A percentile compares a stretch with the other conserved stretches of the same genome.
phyloP scores from a whole-genome alignment of 1,140 invertebrate genomes.

The Liolophura sinensis region DNA sequence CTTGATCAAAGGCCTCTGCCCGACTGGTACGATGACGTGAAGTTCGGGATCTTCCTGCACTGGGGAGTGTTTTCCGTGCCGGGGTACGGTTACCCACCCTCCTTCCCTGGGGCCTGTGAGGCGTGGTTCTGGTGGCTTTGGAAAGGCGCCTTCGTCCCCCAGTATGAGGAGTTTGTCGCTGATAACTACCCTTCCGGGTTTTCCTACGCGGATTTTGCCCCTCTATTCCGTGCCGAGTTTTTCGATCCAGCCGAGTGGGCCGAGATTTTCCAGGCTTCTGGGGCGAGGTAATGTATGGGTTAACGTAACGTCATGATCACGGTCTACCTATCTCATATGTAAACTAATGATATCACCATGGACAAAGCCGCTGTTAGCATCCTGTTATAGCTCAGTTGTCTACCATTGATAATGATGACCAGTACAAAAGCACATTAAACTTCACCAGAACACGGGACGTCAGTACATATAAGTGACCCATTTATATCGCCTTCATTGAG shows the following conservation, averaged over 20 bases:
- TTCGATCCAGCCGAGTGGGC: slow-evolving; percentile 43
- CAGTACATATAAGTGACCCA: too few relatives aligned
- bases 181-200: slow-evolving; percentile 39
- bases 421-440: too few relatives aligned
- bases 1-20: slow-evolving; percentile 56
- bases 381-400: too few relatives aligned
- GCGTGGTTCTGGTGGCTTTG: slow-evolving; percentile 36
- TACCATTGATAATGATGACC: too few relatives aligned
- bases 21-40: slow-evolving; percentile 55
- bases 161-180: slow-evolving; percentile 16
- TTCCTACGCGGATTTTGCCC: slow-evolving; percentile 44
- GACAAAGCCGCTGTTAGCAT: too few relatives aligned
- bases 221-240: slow-evolving; percentile 38
- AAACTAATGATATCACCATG: too few relatives aligned
- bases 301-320: too few relatives aligned
- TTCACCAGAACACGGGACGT: too few relatives aligned
- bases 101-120: slow-evolving; percentile 33
- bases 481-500: too few relatives aligned
- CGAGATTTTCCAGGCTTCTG: slow-evolving; percentile 38
- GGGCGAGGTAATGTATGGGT: slow-evolving; percentile 36
- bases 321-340: too few relatives aligned
- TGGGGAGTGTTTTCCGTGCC: slow-evolving; percentile 48
- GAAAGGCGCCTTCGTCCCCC: slow-evolving; percentile 8
- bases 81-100: too few relatives aligned
- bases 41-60: slow-evolving; percentile 54